These are phyloP conservation scores for Acropternis orthonyx DNA, from an alignment of 2,797 vertebrate species.

Conservation along the genomic window DNA sequence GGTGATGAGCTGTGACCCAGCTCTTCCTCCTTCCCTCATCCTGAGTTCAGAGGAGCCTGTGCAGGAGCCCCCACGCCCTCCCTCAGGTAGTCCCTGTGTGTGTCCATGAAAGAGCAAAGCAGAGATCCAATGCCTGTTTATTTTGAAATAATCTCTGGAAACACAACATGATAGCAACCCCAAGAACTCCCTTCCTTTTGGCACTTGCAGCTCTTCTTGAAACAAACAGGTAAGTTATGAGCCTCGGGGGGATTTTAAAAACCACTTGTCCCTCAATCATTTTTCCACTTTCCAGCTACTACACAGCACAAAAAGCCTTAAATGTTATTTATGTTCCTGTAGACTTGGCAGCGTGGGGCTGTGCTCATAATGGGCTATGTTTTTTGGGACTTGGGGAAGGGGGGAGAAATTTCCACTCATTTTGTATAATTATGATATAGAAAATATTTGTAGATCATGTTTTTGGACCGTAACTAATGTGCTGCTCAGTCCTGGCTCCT, in stretches of 20 bases:
- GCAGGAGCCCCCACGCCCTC: not conserved
- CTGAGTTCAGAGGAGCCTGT: not conserved
- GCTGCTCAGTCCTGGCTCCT: conserved; percentile 16
- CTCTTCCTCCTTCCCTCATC: not conserved
- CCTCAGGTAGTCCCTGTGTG: rapidly evolving
- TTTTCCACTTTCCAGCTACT: conserved; percentile 50
- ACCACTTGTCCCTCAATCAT: conserved; percentile 47
- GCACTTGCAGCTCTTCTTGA: conserved; percentile 40
- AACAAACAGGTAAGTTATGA: conserved; percentile 56
- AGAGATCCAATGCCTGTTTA: not conserved
- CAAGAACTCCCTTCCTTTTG: conserved; percentile 41
- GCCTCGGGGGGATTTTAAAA: conserved; percentile 37
- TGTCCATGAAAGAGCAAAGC: not conserved
- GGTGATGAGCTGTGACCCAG: not conserved
- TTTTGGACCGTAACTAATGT: conserved; percentile 18
- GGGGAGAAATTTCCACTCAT: conserved; percentile 59
- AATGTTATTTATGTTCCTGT: conserved; percentile 38
- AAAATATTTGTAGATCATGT: conserved; percentile 59
- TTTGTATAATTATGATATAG: conserved; percentile 68
- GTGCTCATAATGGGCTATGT: conserved; percentile 29
- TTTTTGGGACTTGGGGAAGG: not conserved
- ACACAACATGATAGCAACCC: not conserved
- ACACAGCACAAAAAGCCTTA: conserved; percentile 31
- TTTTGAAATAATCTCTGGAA: conserved; percentile 54
- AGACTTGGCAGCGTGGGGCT: not conserved